Base-by-base conservation (phyloP, 2,888 invertebrate genomes). In the Brachylomia viminalis region DNA sequence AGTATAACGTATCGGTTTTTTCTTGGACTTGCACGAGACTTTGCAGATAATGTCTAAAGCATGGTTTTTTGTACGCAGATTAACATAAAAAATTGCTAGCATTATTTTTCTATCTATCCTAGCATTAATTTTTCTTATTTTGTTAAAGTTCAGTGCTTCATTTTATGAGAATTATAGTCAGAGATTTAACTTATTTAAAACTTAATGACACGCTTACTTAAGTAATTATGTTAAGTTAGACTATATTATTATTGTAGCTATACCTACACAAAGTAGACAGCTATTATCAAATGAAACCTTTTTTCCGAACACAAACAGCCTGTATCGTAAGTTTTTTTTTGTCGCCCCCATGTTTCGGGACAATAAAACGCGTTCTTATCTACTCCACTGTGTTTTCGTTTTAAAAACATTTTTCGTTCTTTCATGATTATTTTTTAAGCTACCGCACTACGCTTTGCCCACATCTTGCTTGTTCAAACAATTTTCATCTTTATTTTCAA, bases 351-450 rank as follows among this genome's bases (percentile, higher is more conserved):
- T 94, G 92, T 90, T 90, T 91, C 84, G 89, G 90, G 86, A 93
- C 93, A 94, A 93, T 93, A 94, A 89, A 94, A 94, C 92, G 91
- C 88, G 87, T 91, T 90, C 93, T 95, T 94, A 94, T 94, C 94
- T 93, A 87, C 89, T 92, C 88, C 90, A 91, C 92, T 94, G 92
- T 94, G 93, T 95, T 94, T 93, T 93, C 93, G 92, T 93, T 94
- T 92, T 92, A 93, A 93, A 93, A 91, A 89, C 87, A 93, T 92
- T 92, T 88, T 93, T 91, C 90, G 91, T 92, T 91, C 90, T 88
- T 89, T 86, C 83, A 89, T 90, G 91, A 92, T 92, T 93, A 79
- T 93, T 93, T 91, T 91, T 90, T 90, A 86, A 90, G 91, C 91
- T 90, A 88, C 87, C 82, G 86, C 75, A 77, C 84, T 91, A 92